A percentile compares a stretch with the other conserved stretches of the same genome.
phyloP scores from a whole-genome alignment of 2,797 vertebrate genomes.

The Sebastes ruberrimus region DNA sequence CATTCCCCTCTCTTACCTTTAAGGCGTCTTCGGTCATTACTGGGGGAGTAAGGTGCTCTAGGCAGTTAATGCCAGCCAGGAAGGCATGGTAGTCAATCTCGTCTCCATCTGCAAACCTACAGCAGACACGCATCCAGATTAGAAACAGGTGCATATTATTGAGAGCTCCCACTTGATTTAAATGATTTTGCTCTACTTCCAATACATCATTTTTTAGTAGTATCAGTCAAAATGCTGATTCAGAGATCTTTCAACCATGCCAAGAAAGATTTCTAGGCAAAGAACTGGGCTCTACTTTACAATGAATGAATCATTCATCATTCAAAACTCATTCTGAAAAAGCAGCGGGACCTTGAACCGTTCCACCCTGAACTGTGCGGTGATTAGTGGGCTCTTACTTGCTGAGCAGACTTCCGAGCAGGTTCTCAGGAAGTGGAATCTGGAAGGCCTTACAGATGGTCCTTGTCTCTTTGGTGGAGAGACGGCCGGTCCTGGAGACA shows the following conservation, averaged over 20 bases:
- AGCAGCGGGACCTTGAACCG: not conserved
- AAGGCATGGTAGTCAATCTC: slow-evolving; percentile 87
- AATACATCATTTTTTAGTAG: not conserved
- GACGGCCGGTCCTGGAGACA: slow-evolving; percentile 80
- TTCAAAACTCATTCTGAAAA: not conserved
- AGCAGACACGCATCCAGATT: slow-evolving; percentile 12
- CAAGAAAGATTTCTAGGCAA: slow-evolving; percentile 16
- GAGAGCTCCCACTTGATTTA: not conserved
- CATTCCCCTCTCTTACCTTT: slow-evolving; percentile 78
- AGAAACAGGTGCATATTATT: not conserved
- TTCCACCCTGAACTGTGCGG: not conserved
- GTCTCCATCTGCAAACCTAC: slow-evolving; percentile 85
- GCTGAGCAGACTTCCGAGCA: slow-evolving; percentile 82
- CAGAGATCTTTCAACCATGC: not conserved
- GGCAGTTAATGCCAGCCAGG: slow-evolving; percentile 87
- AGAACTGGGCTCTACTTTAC: not conserved
- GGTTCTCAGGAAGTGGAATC: slow-evolving; percentile 85
- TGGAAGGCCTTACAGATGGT: slow-evolving; percentile 88
- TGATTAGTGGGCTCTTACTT: slow-evolving; percentile 77
- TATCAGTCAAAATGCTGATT: not conserved
- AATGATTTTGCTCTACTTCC: not conserved
- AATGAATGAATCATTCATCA: not conserved
- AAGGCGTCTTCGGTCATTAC: slow-evolving; percentile 64
- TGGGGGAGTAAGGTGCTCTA: slow-evolving; percentile 74
- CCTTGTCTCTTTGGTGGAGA: slow-evolving; percentile 79